Conservation (phyloP, 2,797 vertebrate genomes). For the Zenarchopterus dispar region DNA sequence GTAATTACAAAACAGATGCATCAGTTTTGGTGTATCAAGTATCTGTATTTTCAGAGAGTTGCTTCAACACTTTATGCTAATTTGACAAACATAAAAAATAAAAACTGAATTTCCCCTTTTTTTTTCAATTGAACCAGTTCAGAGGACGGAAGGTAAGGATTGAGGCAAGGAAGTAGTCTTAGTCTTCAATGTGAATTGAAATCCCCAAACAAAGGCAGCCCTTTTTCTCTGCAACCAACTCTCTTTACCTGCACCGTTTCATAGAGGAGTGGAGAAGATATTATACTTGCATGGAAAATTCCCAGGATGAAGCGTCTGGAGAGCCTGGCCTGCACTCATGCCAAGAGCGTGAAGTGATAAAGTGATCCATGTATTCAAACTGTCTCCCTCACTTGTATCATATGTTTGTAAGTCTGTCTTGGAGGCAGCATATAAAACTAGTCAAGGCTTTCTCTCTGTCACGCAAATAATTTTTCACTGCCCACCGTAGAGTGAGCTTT, state of each 20-base stretch:
- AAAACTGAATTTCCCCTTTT: not conserved
- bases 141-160: conserved; percentile 27
- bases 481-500: conserved; percentile 23
- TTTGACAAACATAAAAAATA: conserved; percentile 4
- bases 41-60: conserved; percentile 10
- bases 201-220: conserved; percentile 33
- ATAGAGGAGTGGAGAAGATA: conserved; percentile 45
- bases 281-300: conserved; percentile 35
- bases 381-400: too few species aligned
- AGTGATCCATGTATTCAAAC: conserved; percentile 7
- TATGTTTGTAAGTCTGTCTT: too few species aligned
- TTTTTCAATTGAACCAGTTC: conserved; percentile 5
- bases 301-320: conserved; percentile 39
- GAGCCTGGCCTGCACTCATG: conserved; percentile 17
- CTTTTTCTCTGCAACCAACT: conserved; percentile 21
- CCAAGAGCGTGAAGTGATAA: conserved; percentile 39
- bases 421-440: too few species aligned
- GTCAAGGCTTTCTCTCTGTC: too few species aligned
- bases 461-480: conserved; percentile 16
- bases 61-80: conserved; percentile 13
- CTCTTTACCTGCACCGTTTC: conserved; percentile 44
- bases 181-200: conserved; percentile 45
- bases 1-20: conserved; percentile 2
- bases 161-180: conserved; percentile 22
- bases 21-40: too few species aligned